Conservation (phyloP, 2,797 vertebrate genomes). For the Cyclura pinguis region DNA sequence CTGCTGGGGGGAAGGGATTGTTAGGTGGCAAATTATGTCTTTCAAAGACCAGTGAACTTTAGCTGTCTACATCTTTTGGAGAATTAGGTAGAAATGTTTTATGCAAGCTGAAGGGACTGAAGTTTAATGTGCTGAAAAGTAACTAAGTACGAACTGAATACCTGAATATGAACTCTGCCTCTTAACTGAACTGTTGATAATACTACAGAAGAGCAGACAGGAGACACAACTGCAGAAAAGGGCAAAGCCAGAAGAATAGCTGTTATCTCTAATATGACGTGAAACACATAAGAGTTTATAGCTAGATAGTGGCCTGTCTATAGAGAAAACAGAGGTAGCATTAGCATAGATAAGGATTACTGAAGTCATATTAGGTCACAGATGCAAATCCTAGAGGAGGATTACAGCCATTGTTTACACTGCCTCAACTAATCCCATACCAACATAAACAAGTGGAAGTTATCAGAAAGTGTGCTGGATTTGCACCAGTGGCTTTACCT, state of each 20-base stretch:
- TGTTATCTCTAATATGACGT: neutral
- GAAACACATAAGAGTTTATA: neutral
- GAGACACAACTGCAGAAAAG: neutral
- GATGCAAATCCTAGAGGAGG: slow-evolving; percentile 16
- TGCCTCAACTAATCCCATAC: neutral
- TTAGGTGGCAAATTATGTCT: neutral
- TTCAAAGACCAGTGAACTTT: neutral
- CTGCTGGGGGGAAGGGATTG: neutral
- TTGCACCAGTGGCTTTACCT: slow-evolving; percentile 80
- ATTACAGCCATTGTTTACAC: neutral
- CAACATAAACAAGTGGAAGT: neutral
- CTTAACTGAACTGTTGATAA: slow-evolving; percentile 1
- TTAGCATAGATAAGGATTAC: slow-evolving; percentile 5
- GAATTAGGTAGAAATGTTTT: neutral
- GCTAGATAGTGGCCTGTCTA: neutral
- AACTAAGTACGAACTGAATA: neutral
- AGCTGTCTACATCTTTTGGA: neutral
- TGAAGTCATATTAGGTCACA: neutral
- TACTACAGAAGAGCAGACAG: slow-evolving; percentile 7
- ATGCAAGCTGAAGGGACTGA: neutral
- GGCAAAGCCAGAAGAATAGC: neutral
- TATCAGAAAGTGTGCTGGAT: neutral
- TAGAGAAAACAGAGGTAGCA: neutral
- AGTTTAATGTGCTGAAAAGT: neutral
- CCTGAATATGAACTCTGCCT: neutral